Percentiles rank a stretch among this genome's conserved stretches.
Conservation (phyloP, 2,113 vertebrate species). For the Rhizomys pruinosus region DNA sequence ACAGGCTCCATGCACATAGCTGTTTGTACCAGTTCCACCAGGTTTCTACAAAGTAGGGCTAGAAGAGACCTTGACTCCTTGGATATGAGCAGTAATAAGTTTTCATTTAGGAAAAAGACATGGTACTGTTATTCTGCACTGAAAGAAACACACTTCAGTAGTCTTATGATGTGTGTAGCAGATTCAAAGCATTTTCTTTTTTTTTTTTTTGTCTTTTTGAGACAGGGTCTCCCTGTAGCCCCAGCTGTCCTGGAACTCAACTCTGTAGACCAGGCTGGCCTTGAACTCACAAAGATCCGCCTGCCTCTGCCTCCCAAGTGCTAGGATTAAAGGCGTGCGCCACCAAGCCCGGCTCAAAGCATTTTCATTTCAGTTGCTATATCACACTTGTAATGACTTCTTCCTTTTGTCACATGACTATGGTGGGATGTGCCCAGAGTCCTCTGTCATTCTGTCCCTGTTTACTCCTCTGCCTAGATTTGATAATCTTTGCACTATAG, state of each 20-base stretch:
- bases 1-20: neutral
- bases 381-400: neutral
- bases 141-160: neutral
- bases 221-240: no score
- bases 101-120: constrained; percentile 6
- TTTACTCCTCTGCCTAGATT: neutral
- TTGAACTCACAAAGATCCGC: no score
- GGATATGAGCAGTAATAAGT: neutral
- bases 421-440: neutral
- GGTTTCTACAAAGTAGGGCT: neutral
- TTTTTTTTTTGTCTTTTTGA: no score
- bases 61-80: neutral
- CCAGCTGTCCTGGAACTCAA: no score
- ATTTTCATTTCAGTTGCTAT: neutral
- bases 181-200: neutral
- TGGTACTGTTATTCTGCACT: neutral
- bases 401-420: neutral
- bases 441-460: neutral
- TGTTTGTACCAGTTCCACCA: neutral
- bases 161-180: neutral
- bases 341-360: no score
- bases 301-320: no score
- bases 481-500: neutral
- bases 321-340: no score
- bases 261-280: no score